Evolutionary conservation across 1,140 invertebrate genomes (phyloP), one percentile per base, ranked within the genome.

Genomic region (Trichonephila clavata): DNA sequence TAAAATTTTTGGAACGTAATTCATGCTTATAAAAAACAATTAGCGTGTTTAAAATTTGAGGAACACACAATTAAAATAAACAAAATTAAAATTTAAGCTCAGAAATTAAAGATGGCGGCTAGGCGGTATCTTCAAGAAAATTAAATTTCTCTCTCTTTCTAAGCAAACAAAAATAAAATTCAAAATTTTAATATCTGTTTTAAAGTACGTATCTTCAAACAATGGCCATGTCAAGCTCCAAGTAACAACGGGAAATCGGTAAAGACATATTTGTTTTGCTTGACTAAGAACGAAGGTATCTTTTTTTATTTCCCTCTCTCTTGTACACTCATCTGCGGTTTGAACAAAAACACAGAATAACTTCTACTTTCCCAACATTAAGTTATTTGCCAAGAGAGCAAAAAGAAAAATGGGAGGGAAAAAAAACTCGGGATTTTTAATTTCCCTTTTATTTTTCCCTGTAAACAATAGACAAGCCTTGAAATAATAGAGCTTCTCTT

Each of bases 371-470:
- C 71, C 13, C 16, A 77, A 77, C 71, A 18, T 18, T 16, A 68
- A 68, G n/a, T 32, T 77, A 77, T 77, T 77, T 77, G 71, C 18
- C 2, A 77, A 77, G 71, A 77, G 24, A 77, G 71, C 14, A 77
- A 39, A 39, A 39, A 39, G 32, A 39, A 39, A 39, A 39, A 39
- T 39, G 2, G 32, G 32, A 3, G 16, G 21, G 61, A 2, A 63
- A 18, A 63, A 18, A 18, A 20, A 20, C 21, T 20, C 0, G 7
- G 16, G 2, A 18, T 16, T 77, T 77, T 77, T 16, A 77, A 39
- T 77, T 77, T 32, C 7, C 27, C 1, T 20, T 7, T 77, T 77
- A 1, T 39, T 77, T 39, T 39, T 6, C 10, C 27, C 4, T 16
- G 24, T 4, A 32, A 6, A 32, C 24, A 77, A 39, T 32, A 77